Evolutionary conservation across 2,113 vertebrate genomes (phyloP).

Genomic region (Rhinogobius similis): DNA sequence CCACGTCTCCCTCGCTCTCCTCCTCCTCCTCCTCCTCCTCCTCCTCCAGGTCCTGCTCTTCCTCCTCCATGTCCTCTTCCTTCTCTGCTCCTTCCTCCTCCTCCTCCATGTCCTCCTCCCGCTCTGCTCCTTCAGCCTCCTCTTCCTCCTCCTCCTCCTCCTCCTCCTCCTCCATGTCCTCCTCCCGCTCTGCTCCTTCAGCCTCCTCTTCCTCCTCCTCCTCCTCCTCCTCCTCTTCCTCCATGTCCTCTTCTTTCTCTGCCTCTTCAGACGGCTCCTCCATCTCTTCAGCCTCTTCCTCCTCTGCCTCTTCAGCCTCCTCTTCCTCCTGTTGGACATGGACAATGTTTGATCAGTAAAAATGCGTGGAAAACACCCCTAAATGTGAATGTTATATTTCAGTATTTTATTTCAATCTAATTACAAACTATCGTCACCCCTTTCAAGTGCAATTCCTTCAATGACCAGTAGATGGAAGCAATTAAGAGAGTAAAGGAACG

Average conservation of each 20-base stretch:
- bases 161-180: conserved; percentile 27
- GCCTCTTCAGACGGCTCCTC: conserved; percentile 47
- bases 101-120: not conserved
- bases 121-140: conserved; percentile 22
- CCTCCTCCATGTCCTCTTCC: not conserved
- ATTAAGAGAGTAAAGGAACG: too few relatives aligned
- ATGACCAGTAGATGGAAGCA: too few relatives aligned
- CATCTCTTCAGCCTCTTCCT: conserved; percentile 58
- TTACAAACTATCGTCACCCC: too few relatives aligned
- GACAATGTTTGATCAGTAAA: too few relatives aligned
- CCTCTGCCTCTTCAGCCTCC: not conserved
- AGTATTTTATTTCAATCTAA: too few relatives aligned
- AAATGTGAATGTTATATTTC: too few relatives aligned
- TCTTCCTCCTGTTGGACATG: not conserved
- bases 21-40: not conserved
- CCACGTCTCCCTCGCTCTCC: not conserved
- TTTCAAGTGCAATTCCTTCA: too few relatives aligned
- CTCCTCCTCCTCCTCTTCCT: not conserved
- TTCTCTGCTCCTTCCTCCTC: not conserved
- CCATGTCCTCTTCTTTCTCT: not conserved
- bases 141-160: not conserved
- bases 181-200: not conserved
- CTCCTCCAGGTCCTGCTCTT: not conserved
- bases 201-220: not conserved
- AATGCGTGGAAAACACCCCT: too few relatives aligned